Conservation (phyloP, 2,113 vertebrate species). For the Syrmaticus mikado region DNA sequence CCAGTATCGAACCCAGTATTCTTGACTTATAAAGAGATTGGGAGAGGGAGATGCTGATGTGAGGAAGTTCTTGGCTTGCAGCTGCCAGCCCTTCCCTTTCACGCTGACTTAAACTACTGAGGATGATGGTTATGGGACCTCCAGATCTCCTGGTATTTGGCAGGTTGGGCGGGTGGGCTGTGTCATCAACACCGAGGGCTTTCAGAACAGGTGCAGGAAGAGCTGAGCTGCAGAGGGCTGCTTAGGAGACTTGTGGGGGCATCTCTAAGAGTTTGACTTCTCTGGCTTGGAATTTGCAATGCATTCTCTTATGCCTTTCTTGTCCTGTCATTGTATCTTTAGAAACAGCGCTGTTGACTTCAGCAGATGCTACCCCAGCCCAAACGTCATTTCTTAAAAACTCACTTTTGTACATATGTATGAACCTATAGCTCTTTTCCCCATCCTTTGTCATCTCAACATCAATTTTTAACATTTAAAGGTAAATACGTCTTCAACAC, state of each 20-base stretch:
- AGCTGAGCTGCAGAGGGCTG: background rate
- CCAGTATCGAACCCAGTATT: background rate
- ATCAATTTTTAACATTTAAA: background rate
- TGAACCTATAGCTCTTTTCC: background rate
- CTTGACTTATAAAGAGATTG: background rate
- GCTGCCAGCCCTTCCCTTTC: background rate
- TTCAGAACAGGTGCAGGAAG: background rate
- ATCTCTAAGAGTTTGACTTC: background rate
- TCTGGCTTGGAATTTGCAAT: background rate
- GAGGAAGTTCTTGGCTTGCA: background rate
- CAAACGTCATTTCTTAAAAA: background rate
- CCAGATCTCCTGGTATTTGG: background rate
- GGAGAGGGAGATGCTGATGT: background rate
- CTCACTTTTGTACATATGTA: background rate
- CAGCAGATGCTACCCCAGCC: background rate
- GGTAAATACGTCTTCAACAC: background rate
- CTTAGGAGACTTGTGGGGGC: background rate
- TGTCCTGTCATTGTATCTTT: background rate
- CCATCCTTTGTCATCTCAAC: background rate
- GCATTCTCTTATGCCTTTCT: background rate
- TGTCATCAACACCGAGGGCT: background rate
- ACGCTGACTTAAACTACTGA: background rate
- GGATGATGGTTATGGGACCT: background rate
- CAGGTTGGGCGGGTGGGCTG: background rate
- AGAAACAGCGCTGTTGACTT: background rate